Evolutionary conservation across 2,888 invertebrate species (phyloP), one percentile per base, ranked within the genome.

Genomic region (Acanthosoma haemorrhoidale): DNA sequence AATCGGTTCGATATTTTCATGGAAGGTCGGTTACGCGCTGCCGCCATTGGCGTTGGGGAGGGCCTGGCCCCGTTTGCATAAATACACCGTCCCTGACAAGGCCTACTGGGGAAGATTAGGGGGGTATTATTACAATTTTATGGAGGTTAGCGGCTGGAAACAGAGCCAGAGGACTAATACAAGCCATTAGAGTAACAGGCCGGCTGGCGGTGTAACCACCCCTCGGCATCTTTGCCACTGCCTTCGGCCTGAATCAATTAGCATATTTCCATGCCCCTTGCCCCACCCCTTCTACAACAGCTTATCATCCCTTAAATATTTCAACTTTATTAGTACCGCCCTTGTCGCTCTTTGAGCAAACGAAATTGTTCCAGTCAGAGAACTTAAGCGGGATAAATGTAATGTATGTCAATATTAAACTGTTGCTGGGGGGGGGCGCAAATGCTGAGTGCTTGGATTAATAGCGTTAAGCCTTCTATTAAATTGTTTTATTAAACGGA

Each of bases 231-330:
- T n/a, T 38, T 4, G 11, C 13, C 38, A 38, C 38, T n/a, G 13
- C 38, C 38, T 11, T n/a, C 6, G 25, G n/a, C 2, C 51, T 51
- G 51, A 51, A 51, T 51, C 51, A 51, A 51, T 51, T 51, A 51
- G 51, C 51, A 51, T 51, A 51, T 51, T 51, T 51, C 51, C 21
- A n/a, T n/a, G n/a, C n/a, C n/a, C n/a, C n/a, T n/a, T n/a, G n/a
- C n/a, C 51, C 29, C 51, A 51, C 25, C 29, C 51, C 25, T 25
- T n/a, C n/a, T n/a, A n/a, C n/a, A n/a, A n/a, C 51, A n/a, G 13
- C 51, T 51, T 51, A 51, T 51, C 51, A 18, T n/a, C 9, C 1
- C 51, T 51, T 51, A 51, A 51, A 51, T 51, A 51, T 51, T 51
- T 51, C 29, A 51, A 51, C 51, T 51, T 51, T 51, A 25, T 51